phyloP scores from a whole-genome alignment of 1,140 invertebrate species.

The Drosophila sturtevanti region DNA sequence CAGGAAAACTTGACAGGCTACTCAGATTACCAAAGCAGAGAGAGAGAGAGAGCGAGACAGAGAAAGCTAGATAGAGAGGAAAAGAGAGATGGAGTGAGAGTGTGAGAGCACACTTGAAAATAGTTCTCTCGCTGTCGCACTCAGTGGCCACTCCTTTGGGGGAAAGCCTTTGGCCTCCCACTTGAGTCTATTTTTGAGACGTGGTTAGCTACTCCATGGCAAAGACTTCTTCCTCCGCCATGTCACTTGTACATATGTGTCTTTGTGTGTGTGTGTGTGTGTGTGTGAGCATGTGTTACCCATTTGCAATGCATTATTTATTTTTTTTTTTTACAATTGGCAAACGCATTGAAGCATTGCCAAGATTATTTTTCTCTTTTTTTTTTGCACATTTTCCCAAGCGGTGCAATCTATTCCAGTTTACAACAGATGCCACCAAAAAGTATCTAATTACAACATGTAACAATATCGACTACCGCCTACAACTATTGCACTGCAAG shows the following conservation, averaged over 20 bases:
- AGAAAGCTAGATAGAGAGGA: slow-evolving; percentile 9
- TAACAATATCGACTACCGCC: slow-evolving; percentile 54
- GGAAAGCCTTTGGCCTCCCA: slow-evolving; percentile 39
- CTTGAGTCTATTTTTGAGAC: slow-evolving; percentile 67
- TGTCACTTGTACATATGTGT: slow-evolving; percentile 33
- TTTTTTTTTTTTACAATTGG: slow-evolving; percentile 33
- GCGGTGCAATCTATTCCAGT: slow-evolving; percentile 38
- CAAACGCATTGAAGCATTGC: slow-evolving; percentile 64
- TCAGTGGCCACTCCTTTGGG: slow-evolving; percentile 35
- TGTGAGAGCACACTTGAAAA: not conserved
- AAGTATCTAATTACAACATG: slow-evolving; percentile 72
- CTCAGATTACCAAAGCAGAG: slow-evolving; percentile 57
- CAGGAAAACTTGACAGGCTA: slow-evolving; percentile 43
- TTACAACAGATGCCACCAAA: slow-evolving; percentile 22
- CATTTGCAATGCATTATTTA: not conserved
- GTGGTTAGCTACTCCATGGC: not conserved
- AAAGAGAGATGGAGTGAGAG: slow-evolving; percentile 11
- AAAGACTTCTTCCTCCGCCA: not conserved
- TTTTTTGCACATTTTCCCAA: slow-evolving; percentile 53
- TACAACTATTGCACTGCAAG: slow-evolving; percentile 25
- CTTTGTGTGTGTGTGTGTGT: slow-evolving; percentile 10
- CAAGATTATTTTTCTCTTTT: slow-evolving; percentile 30
- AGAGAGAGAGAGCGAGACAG: slow-evolving; percentile 9
- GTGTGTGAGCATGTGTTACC: slow-evolving; percentile 17
- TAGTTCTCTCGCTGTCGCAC: slow-evolving; percentile 13